Evolutionary conservation across 2,888 invertebrate species (phyloP).

Genomic region (Acrocyrtus sp.): DNA sequence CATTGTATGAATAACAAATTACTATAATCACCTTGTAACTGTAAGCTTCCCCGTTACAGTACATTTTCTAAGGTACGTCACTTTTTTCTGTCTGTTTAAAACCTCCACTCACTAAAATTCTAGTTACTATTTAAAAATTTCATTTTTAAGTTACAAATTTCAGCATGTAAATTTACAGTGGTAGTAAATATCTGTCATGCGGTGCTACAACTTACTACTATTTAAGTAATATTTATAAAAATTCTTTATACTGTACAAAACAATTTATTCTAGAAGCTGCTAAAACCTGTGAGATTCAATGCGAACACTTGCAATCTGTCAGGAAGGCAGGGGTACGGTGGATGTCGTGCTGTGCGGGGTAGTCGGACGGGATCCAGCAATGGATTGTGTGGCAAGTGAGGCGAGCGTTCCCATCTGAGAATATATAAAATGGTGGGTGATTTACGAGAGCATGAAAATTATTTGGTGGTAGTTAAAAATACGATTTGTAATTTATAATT

Average conservation of each 20-base stretch:
- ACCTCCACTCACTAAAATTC: too few relatives aligned
- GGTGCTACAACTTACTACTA: too few relatives aligned
- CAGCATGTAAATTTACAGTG: background rate
- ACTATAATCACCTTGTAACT: too few relatives aligned
- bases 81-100: too few relatives aligned
- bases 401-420: constrained; percentile 90
- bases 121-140: too few relatives aligned
- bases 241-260: background rate
- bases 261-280: background rate
- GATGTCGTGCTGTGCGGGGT: constrained; percentile 92
- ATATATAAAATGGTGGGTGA: constrained; percentile 24
- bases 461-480: background rate
- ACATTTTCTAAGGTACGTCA: too few relatives aligned
- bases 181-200: too few relatives aligned
- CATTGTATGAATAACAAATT: too few relatives aligned
- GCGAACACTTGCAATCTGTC: constrained; percentile 40
- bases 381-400: constrained; percentile 82
- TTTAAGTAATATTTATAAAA: background rate
- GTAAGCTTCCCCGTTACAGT: too few relatives aligned
- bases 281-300: constrained; percentile 49
- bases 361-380: constrained; percentile 88
- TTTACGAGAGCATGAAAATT: background rate
- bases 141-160: too few relatives aligned
- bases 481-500: constrained; percentile 64
- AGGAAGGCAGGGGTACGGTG: constrained; percentile 78